Percentiles rank a stretch among this genome's conserved stretches.
phyloP scores from a whole-genome alignment of 2,888 invertebrate species.

The Dascillus cervinus region DNA sequence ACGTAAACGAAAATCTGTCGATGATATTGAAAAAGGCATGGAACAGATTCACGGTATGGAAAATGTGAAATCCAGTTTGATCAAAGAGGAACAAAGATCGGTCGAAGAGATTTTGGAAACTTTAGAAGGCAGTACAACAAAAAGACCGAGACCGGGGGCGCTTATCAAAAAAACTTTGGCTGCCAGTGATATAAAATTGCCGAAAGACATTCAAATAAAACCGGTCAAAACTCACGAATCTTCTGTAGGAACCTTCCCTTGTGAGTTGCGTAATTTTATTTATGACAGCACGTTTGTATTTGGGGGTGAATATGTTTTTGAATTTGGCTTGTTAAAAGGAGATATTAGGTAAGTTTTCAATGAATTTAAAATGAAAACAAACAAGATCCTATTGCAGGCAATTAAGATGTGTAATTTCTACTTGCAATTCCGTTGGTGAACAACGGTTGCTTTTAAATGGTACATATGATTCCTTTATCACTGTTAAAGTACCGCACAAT shows the following conservation, averaged over 20 bases:
- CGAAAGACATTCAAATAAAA: constrained; percentile 19
- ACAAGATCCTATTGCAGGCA: constrained; percentile 25
- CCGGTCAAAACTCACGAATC: constrained; percentile 21
- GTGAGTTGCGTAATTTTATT: constrained; percentile 21
- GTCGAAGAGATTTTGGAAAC: constrained; percentile 11
- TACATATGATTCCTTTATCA: constrained; percentile 19
- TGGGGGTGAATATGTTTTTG: constrained; percentile 32
- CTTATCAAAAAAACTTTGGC: background rate
- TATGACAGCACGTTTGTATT: constrained; percentile 26
- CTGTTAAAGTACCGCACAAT: constrained; percentile 28
- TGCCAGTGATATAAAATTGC: constrained; percentile 17
- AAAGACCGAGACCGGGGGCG: background rate
- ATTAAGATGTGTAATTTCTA: constrained; percentile 26
- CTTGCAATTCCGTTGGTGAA: constrained; percentile 25
- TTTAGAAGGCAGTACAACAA: constrained; percentile 6
- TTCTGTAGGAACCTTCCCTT: constrained; percentile 22
- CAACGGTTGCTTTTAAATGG: constrained; percentile 21
- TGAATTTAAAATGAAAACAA: too few species aligned
- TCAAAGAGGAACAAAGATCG: background rate
- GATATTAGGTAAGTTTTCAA: constrained; percentile 21
- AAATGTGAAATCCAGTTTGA: background rate
- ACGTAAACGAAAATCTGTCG: constrained; percentile 2
- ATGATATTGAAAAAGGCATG: constrained; percentile 16
- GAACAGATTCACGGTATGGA: constrained; percentile 12
- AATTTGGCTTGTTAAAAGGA: constrained; percentile 29